Percentiles rank a stretch among this genome's conserved stretches.
phyloP scores from a whole-genome alignment of 2,888 invertebrate species.

The Orthosia incerta region DNA sequence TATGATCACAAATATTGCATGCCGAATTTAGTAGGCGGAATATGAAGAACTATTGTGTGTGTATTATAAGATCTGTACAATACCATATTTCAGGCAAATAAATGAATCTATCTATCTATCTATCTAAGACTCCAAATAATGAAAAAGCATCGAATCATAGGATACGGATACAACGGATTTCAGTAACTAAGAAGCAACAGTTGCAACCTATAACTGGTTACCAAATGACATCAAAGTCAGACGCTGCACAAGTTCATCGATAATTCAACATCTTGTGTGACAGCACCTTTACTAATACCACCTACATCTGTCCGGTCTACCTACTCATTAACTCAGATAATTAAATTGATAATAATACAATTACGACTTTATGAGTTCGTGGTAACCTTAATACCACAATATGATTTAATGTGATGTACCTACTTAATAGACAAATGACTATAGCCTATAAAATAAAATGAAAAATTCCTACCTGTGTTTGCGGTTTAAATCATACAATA shows the following conservation, averaged over 20 bases:
- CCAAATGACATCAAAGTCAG: background rate
- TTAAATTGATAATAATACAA: slow-evolving; percentile 27
- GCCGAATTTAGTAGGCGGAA: too few relatives aligned
- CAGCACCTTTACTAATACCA: slow-evolving; percentile 4
- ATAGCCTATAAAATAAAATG: slow-evolving; percentile 6
- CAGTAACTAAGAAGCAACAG: too few relatives aligned
- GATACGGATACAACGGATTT: background rate
- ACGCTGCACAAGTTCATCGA: background rate
- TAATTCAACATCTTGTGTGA: too few relatives aligned
- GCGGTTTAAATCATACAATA: slow-evolving; percentile 16
- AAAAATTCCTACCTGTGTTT: slow-evolving; percentile 7
- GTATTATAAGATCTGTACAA: too few relatives aligned
- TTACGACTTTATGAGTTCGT: slow-evolving; percentile 10
- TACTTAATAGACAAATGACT: slow-evolving; percentile 11
- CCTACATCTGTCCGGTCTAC: background rate
- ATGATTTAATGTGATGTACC: slow-evolving; percentile 17
- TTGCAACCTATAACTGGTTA: too few relatives aligned
- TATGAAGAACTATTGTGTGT: too few relatives aligned
- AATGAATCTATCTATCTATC: too few relatives aligned
- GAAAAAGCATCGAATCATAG: background rate
- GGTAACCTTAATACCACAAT: slow-evolving; percentile 7
- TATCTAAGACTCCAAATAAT: background rate
- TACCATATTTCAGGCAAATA: too few relatives aligned
- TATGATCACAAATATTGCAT: too few relatives aligned
- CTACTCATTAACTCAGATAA: slow-evolving; percentile 4